Conservation (phyloP, 1,140 invertebrate species). For the Lucilia sericata region DNA sequence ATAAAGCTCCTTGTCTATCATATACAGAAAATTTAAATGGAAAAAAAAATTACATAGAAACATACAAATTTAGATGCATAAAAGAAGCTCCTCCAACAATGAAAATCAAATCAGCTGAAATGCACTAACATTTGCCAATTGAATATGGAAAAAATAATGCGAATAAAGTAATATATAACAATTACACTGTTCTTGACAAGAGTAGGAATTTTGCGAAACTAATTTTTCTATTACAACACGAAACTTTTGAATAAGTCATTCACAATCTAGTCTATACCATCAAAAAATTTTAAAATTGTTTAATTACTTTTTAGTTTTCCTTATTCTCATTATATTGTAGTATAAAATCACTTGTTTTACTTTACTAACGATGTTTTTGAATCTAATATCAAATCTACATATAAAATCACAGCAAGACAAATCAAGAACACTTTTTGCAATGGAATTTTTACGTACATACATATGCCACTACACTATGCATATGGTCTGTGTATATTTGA, state of each 20-base stretch:
- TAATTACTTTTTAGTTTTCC: neutral
- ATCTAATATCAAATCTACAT: neutral
- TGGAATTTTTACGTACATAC: too few relatives aligned
- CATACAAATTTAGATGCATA: too few relatives aligned
- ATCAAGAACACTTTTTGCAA: neutral
- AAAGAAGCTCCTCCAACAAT: neutral
- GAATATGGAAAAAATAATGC: neutral
- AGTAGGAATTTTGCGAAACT: neutral
- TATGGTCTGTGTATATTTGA: too few relatives aligned
- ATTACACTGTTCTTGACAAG: neutral
- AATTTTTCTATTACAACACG: too few relatives aligned
- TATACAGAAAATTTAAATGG: neutral
- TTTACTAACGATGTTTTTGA: neutral
- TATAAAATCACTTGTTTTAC: neutral
- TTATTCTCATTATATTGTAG: neutral
- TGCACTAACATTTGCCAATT: neutral
- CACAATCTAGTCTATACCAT: too few relatives aligned
- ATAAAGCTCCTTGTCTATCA: neutral
- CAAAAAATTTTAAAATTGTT: neutral
- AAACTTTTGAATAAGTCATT: too few relatives aligned
- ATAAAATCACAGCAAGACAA: neutral
- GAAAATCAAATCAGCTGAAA: conserved; percentile 16
- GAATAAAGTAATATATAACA: neutral
- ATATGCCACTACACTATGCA: too few relatives aligned
- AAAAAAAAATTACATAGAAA: too few relatives aligned